Percentiles rank a stretch among this genome's conserved stretches.
These are phyloP conservation scores for Nerophis ophidion DNA, from an alignment of 2,113 vertebrate species.

Conservation along the genomic window DNA sequence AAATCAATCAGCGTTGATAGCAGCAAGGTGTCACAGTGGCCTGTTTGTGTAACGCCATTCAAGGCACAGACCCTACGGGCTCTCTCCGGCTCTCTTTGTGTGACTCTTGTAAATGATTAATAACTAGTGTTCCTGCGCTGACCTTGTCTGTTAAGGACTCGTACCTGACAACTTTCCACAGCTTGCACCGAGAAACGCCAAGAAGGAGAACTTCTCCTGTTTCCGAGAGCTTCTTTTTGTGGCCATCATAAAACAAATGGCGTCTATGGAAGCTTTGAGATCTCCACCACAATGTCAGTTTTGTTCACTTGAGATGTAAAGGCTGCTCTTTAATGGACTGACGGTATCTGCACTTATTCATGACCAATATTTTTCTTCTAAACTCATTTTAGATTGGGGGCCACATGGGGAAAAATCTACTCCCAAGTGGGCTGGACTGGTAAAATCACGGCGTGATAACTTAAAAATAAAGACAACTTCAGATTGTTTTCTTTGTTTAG, in stretches of 20 bases:
- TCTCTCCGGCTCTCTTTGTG: conserved; percentile 51
- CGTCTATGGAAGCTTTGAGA: conserved; percentile 35
- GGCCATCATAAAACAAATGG: conserved; percentile 22
- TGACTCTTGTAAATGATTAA: conserved; percentile 69
- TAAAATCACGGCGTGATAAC: too few relatives aligned
- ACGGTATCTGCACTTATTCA: conserved; percentile 60
- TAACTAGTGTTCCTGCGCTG: conserved; percentile 61
- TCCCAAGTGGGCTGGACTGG: too few relatives aligned
- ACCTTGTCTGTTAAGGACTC: conserved; percentile 72
- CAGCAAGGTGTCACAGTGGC: conserved; percentile 44
- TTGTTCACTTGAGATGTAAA: conserved; percentile 54
- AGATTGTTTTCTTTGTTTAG: too few relatives aligned
- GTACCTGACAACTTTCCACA: conserved; percentile 65
- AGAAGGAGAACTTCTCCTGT: conserved; percentile 16
- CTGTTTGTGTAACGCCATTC: conserved; percentile 59
- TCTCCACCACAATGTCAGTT: conserved; percentile 28
- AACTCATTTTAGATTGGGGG: too few relatives aligned
- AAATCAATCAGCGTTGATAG: conserved; percentile 53
- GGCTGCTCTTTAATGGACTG: conserved; percentile 58
- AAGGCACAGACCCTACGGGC: conserved; percentile 48
- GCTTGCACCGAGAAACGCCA: conserved; percentile 20
- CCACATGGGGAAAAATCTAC: too few relatives aligned
- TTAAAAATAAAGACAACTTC: too few relatives aligned
- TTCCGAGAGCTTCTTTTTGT: conserved; percentile 16
- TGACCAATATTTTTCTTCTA: conserved; percentile 60